Base-by-base conservation (phyloP, 2,888 invertebrate species). In the Bugulina stolonifera region DNA sequence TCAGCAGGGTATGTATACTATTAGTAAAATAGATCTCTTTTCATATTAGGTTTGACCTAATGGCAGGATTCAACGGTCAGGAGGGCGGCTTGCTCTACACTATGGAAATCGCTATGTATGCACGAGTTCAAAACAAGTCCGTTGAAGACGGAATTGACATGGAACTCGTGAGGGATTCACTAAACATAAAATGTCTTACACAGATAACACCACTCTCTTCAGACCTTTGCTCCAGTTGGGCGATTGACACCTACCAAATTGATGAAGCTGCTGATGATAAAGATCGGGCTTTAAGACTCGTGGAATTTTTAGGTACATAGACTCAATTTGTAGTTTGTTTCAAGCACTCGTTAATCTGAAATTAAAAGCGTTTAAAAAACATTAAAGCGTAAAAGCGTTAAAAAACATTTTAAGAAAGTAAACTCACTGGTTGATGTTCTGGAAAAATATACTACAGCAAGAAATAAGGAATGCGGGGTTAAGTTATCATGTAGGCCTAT, bases 61-160 rank as follows among this genome's bases (percentile, higher is more conserved):
- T 64, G 64, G 10, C 10, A 10, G 64, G 64, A 10, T 64, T 64
- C 64, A 64, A 64, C n/a, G 64, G 64, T 29, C 29, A 64, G 32
- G 64, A 64, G 32, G 64, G 64, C 10, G 64, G 25, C 5, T 18
- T 43, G 43, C 18, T 43, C 18, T 64, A 29, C 32, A 2, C 27
- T 22, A 14, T 27, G 10, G 27, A 25, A 14, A 18, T 32, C 2
- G 25, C 64, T 2, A 2, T 34, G 18, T 2, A 29, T 29, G 27
- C 27, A 14, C 14, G n/a, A 14, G 25, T 10, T 25, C 22, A 14
- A 32, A 22, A 64, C 14, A 27, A 64, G 32, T 64, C 64, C 27
- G 32, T 64, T 27, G 64, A 25, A 14, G 10, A 64, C 64, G 64
- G 64, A 64, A 14, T 64, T 14, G 22, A 22, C 18, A 27, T 25